Base-by-base conservation (phyloP, 2,797 vertebrate genomes). In the Sebastes ruberrimus region DNA sequence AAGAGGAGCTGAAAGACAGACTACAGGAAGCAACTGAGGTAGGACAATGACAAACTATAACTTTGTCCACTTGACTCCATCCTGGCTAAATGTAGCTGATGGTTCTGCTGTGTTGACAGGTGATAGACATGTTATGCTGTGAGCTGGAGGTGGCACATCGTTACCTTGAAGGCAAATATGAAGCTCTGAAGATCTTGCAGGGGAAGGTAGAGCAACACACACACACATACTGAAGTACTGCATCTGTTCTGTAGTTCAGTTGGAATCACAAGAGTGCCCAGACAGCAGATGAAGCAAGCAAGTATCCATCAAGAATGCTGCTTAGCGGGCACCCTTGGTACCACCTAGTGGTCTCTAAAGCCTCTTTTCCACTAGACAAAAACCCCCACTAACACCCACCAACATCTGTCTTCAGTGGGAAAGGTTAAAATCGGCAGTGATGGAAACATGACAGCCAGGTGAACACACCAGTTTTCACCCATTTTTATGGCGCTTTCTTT, bases 111-210 rank as follows among this genome's bases (percentile, higher is more conserved):
- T 88, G 77, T 93, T 53, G 63, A 80, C 88, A 99, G 98, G 95
- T 97, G 83, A 93, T 93, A 52, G 96, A 97, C 59, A 63, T 94
- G 22, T 83, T 99, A 89, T 95, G 93, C 89, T 96, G 95, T 72
- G 98, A 99, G 79, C 93, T 99, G 74, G 97, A 99, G 73, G 97
- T 96, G 4, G 95, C 96, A 28, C 97, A 95, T 77, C 96, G 96
- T 65, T 97, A 97, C 87, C 95, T 98, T 35, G 95, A 98, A 92
- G 97, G 97, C 38, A 99, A 99, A 94, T 97, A 97, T 32, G 96
- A 97, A 95, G 97, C 98, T 76, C 75, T 99, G 73, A 97, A 96
- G 95, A 97, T 99, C 88, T 87, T 99, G 57, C 97, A 99, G 82
- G 97, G 96, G 84, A 97, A 97, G 96, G 97, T 99, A 94, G 3